phyloP scores from a whole-genome alignment of 2,888 invertebrate species.

The Bembecia ichneumoniformis region DNA sequence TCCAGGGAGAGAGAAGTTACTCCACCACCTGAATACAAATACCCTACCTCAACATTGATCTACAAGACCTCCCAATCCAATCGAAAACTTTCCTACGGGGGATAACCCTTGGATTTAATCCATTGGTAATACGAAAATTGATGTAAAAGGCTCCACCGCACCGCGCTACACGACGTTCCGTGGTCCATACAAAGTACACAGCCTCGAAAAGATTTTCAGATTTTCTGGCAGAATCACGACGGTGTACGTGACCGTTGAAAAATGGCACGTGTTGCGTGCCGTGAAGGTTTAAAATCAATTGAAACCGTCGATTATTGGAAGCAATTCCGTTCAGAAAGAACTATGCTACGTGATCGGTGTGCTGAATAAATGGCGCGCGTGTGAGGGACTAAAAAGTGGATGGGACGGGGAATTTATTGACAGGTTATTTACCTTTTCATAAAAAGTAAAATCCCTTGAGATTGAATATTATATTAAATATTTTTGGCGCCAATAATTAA shows the following conservation, averaged over 20 bases:
- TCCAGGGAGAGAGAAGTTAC: constrained; percentile 46
- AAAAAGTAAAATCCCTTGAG: constrained; percentile 8
- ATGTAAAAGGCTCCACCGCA: constrained; percentile 59
- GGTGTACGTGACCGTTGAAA: constrained; percentile 31
- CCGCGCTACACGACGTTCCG: constrained; percentile 32
- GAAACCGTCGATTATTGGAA: constrained; percentile 49
- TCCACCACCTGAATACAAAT: constrained; percentile 61
- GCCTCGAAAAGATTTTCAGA: constrained; percentile 45
- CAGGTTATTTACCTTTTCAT: constrained; percentile 48
- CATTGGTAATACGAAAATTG: constrained; percentile 71
- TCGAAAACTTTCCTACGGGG: constrained; percentile 52
- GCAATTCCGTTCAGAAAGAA: constrained; percentile 69
- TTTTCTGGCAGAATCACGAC: constrained; percentile 53
- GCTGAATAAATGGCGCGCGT: constrained; percentile 22
- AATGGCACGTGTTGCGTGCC: constrained; percentile 47
- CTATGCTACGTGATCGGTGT: constrained; percentile 58
- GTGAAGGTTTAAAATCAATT: constrained; percentile 60
- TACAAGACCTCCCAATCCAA: constrained; percentile 57
- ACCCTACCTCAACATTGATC: constrained; percentile 53
- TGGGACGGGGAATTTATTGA: constrained; percentile 30
- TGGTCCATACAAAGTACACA: constrained; percentile 55
- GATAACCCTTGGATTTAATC: constrained; percentile 66
- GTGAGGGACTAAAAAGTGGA: constrained; percentile 33
- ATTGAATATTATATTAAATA: not conserved
- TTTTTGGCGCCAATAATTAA: no score